These are phyloP conservation scores for Lithophane leautieri DNA, from an alignment of 2,888 invertebrate species.

Conservation along the genomic window DNA sequence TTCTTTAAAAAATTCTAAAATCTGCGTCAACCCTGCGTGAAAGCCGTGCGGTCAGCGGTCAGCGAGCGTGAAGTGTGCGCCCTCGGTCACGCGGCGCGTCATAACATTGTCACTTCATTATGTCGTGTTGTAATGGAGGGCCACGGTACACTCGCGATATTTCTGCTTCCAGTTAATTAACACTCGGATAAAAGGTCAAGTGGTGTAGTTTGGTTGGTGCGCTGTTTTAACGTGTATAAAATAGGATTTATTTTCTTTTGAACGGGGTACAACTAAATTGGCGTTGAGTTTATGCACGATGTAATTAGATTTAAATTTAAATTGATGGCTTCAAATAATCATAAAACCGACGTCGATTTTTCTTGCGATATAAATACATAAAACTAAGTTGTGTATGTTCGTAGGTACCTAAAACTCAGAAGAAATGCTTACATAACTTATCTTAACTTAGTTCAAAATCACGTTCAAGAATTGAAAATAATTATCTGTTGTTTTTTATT, in stretches of 20 bases:
- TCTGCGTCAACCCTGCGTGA: constrained; percentile 42
- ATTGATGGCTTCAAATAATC: neutral
- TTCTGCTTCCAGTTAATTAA: constrained; percentile 79
- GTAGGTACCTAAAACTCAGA: neutral
- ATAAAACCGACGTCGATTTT: neutral
- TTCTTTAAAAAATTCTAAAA: neutral
- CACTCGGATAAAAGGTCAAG: constrained; percentile 75
- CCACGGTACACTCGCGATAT: constrained; percentile 68
- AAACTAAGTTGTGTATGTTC: neutral
- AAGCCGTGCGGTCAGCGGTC: constrained; percentile 62
- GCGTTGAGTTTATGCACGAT: neutral
- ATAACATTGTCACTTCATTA: constrained; percentile 86
- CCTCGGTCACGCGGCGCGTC: constrained; percentile 73
- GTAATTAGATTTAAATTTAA: neutral
- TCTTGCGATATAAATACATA: too few species aligned
- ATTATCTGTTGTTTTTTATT: too few species aligned
- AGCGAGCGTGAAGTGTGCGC: constrained; percentile 71
- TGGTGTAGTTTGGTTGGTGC: constrained; percentile 42
- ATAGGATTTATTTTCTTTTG: constrained; percentile 4
- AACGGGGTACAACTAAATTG: neutral
- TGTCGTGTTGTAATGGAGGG: constrained; percentile 74
- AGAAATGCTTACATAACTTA: neutral
- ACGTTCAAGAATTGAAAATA: too few species aligned
- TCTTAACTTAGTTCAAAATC: too few species aligned
- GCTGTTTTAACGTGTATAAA: constrained; percentile 13